A percentile compares a stretch with the other conserved stretches of the same genome.
phyloP scores from a whole-genome alignment of 1,140 invertebrate species.

The Eupeodes corollae region DNA sequence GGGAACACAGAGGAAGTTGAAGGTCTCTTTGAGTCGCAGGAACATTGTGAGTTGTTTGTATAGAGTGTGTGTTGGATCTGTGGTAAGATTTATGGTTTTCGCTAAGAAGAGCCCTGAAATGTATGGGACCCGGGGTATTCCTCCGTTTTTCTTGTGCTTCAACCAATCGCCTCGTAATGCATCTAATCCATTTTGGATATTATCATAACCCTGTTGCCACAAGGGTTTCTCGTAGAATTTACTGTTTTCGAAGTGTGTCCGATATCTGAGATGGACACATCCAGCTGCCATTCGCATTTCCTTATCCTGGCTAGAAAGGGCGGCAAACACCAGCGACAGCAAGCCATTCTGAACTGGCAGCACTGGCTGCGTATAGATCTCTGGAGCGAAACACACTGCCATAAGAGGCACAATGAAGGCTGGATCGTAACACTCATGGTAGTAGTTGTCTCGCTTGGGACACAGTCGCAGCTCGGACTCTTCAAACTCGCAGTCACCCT shows the following conservation, averaged over 20 bases:
- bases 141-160: slow-evolving; percentile 22
- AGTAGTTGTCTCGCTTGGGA: slow-evolving; percentile 21
- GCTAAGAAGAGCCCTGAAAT: slow-evolving; percentile 54
- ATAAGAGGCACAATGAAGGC: slow-evolving; percentile 58
- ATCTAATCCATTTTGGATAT: slow-evolving; percentile 40
- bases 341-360: slow-evolving; percentile 51
- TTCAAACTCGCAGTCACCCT: slow-evolving; percentile 10
- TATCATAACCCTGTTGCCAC: slow-evolving; percentile 37
- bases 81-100: slow-evolving; percentile 46
- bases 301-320: slow-evolving; percentile 45
- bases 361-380: slow-evolving; percentile 46
- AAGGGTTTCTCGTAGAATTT: slow-evolving; percentile 40
- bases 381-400: slow-evolving; percentile 42
- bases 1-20: slow-evolving; percentile 54
- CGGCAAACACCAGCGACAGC: slow-evolving; percentile 46
- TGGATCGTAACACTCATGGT: slow-evolving; percentile 50
- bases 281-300: slow-evolving; percentile 48
- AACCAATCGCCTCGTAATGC: slow-evolving; percentile 25
- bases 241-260: slow-evolving; percentile 37
- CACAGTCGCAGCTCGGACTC: slow-evolving; percentile 20
- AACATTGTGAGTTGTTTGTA: slow-evolving; percentile 52
- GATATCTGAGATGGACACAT: slow-evolving; percentile 48
- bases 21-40: slow-evolving; percentile 50
- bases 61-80: slow-evolving; percentile 47
- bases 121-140: slow-evolving; percentile 43